Percentiles rank a stretch among this genome's conserved stretches.
These are phyloP conservation scores for Periphyllus acericola DNA, from an alignment of 2,888 invertebrate genomes.

Conservation along the genomic window DNA sequence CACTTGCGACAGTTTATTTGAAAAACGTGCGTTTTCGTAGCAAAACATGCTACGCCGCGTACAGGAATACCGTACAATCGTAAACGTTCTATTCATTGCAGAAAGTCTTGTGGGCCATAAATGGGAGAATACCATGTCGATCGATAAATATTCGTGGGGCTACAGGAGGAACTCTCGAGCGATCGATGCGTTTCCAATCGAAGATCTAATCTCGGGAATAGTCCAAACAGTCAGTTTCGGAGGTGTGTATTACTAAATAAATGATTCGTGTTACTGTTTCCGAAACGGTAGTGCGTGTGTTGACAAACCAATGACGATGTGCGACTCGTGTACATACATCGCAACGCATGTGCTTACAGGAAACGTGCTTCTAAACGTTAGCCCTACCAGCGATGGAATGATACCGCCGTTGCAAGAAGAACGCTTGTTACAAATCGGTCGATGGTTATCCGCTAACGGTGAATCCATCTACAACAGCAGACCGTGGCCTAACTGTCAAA, in stretches of 20 bases:
- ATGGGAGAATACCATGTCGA: constrained; percentile 96
- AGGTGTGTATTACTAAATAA: too few relatives aligned
- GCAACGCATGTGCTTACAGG: too few relatives aligned
- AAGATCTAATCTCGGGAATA: constrained; percentile 78
- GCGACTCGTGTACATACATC: too few relatives aligned
- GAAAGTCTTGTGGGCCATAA: constrained; percentile 79
- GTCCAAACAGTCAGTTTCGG: constrained; percentile 85
- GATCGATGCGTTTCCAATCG: constrained; percentile 74
- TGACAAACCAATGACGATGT: too few relatives aligned
- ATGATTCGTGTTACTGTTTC: too few relatives aligned
- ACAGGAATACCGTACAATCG: background rate
- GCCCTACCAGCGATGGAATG: constrained; percentile 88
- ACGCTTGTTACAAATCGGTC: constrained; percentile 79
- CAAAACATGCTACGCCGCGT: constrained; percentile 68
- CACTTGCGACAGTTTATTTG: constrained; percentile 92
- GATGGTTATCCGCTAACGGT: constrained; percentile 85
- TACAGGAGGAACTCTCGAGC: constrained; percentile 79
- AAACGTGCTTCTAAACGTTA: constrained; percentile 85
- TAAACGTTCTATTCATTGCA: constrained; percentile 65
- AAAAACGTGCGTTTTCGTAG: too few relatives aligned
- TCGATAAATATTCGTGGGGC: constrained; percentile 90
- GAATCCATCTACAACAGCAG: constrained; percentile 83
- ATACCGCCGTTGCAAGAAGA: constrained; percentile 89
- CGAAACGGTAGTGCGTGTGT: too few relatives aligned
- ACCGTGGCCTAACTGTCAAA: constrained; percentile 82